A percentile compares a stretch with the other conserved stretches of the same genome.
Conservation (phyloP, 2,797 vertebrate species). For the Thripadectes ignobilis region DNA sequence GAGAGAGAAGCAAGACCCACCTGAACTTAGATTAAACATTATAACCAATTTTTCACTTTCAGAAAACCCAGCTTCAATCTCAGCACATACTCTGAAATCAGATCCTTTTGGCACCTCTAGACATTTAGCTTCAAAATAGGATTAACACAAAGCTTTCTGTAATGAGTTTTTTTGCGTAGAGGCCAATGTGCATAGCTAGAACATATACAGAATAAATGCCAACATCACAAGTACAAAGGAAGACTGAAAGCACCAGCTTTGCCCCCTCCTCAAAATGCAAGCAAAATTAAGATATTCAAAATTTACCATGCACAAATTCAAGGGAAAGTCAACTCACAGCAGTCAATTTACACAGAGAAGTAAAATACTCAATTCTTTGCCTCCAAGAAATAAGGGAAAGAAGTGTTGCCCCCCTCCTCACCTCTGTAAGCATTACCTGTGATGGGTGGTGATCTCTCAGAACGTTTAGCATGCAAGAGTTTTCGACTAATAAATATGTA, state of each 20-base stretch:
- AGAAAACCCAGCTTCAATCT: not conserved
- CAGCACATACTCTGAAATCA: not conserved
- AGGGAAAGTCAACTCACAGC: not conserved
- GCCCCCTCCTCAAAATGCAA: not conserved
- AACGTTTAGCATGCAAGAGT: conserved; percentile 90
- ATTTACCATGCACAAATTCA: not conserved
- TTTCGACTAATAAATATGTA: conserved; percentile 98
- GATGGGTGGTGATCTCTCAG: conserved; percentile 85
- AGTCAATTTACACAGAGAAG: not conserved
- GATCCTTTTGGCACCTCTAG: not conserved
- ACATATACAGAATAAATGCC: not conserved
- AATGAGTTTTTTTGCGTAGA: not conserved
- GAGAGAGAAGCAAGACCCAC: not conserved
- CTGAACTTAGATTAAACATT: not conserved
- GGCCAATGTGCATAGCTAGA: not conserved
- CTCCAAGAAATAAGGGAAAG: not conserved
- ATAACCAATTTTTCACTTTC: not conserved
- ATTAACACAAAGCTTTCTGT: not conserved
- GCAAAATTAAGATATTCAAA: not conserved
- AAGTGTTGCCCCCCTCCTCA: not conserved
- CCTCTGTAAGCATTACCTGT: conserved; percentile 80
- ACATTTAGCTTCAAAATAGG: not conserved
- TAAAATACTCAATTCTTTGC: not conserved
- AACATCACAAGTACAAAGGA: not conserved
- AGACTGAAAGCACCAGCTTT: not conserved